Conservation (phyloP, 2,888 invertebrate genomes). For the Asteroscopus sphinx region DNA sequence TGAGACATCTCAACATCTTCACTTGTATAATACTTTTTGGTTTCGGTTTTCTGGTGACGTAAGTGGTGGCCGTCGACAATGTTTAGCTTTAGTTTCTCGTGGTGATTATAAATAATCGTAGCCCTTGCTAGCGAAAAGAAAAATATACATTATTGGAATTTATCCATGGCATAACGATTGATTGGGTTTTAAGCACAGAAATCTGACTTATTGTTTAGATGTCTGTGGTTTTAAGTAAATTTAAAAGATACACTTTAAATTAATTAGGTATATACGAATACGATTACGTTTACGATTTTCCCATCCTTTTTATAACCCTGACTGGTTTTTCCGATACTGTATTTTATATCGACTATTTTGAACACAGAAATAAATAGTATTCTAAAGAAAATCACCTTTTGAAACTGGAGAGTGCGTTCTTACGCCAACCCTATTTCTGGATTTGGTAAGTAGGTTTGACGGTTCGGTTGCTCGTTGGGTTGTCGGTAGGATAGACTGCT, state of each 20-base stretch:
- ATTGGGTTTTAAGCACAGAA: too few relatives aligned
- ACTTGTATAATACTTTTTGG: slow-evolving; percentile 1
- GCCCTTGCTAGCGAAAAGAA: slow-evolving; percentile 18
- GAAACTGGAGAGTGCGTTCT: slow-evolving; percentile 1
- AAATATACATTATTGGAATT: too few relatives aligned
- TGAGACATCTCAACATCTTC: slow-evolving; percentile 37
- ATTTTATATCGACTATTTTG: background rate
- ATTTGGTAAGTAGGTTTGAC: background rate
- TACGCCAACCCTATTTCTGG: background rate
- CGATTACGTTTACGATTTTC: background rate
- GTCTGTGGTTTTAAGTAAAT: too few relatives aligned
- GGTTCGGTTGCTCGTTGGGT: background rate
- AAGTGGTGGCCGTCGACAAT: background rate
- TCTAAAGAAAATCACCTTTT: slow-evolving; percentile 26
- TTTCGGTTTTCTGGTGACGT: slow-evolving; percentile 4
- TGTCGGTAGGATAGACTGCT: background rate
- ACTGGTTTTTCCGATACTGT: background rate
- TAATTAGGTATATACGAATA: too few relatives aligned
- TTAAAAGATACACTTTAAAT: too few relatives aligned
- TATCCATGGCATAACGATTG: too few relatives aligned
- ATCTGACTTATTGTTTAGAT: too few relatives aligned
- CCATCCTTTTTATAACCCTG: background rate
- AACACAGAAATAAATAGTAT: background rate
- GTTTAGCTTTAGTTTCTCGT: slow-evolving; percentile 5
- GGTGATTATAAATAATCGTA: background rate